These are phyloP conservation scores for Drosophila prostipennis DNA, from an alignment of 2,888 invertebrate species.

Conservation along the genomic window DNA sequence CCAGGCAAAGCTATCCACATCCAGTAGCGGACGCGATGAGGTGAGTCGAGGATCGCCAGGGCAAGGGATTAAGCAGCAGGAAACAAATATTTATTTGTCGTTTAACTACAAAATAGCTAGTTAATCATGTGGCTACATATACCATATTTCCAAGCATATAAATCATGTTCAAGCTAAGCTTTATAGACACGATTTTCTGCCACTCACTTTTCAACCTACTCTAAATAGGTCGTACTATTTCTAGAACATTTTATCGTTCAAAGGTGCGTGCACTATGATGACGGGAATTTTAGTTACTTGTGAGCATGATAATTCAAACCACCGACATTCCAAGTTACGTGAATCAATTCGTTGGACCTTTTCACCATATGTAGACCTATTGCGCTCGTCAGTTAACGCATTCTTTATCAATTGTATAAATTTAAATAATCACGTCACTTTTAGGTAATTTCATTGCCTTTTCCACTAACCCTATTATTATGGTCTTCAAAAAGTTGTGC, in stretches of 20 bases:
- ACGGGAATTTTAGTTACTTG: conserved; percentile 1
- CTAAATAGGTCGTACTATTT: background rate
- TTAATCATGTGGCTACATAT: too few species aligned
- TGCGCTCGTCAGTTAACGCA: background rate
- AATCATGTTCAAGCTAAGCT: too few species aligned
- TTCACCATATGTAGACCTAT: background rate
- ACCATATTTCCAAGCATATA: too few species aligned
- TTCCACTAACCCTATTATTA: background rate
- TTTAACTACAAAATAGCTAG: too few species aligned
- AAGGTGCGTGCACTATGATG: background rate
- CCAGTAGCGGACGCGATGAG: conserved; percentile 72
- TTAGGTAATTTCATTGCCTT: background rate
- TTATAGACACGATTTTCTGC: too few species aligned
- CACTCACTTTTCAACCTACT: too few species aligned
- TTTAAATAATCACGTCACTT: conserved; percentile 1
- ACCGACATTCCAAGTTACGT: background rate
- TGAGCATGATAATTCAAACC: conserved; percentile 18
- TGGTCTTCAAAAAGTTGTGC: background rate
- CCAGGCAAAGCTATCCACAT: conserved; percentile 59
- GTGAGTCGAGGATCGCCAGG: conserved; percentile 42
- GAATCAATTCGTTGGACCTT: background rate
- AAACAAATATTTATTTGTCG: too few species aligned
- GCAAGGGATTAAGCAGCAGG: background rate
- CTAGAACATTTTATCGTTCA: background rate
- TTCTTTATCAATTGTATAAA: background rate